Percentiles rank a stretch among this genome's conserved stretches.
Conservation (phyloP, 1,140 invertebrate species). For the Dendrolimus punctatus region DNA sequence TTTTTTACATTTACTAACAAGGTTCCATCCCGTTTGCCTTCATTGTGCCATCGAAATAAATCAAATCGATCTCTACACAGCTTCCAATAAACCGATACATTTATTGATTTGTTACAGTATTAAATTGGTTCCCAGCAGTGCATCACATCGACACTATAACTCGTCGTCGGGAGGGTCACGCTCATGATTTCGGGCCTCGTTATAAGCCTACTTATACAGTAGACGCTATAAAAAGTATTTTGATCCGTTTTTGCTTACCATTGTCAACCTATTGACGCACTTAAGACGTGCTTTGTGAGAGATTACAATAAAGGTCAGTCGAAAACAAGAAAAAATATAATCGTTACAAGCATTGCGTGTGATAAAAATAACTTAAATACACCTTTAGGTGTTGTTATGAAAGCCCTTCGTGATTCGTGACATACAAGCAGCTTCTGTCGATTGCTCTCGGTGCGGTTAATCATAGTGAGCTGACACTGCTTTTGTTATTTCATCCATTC, state of each 20-base stretch:
- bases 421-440: background rate
- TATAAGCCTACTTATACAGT: slow-evolving; percentile 21
- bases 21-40: slow-evolving; percentile 42
- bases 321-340: slow-evolving; percentile 1
- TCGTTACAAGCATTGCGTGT: background rate
- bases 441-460: slow-evolving; percentile 9
- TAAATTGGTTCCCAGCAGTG: slow-evolving; percentile 67
- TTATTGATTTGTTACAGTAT: slow-evolving; percentile 70
- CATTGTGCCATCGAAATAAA: slow-evolving; percentile 57
- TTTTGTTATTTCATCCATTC: slow-evolving; percentile 48
- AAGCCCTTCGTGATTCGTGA: background rate
- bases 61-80: slow-evolving; percentile 65
- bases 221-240: slow-evolving; percentile 17
- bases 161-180: slow-evolving; percentile 23
- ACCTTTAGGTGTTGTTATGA: no score
- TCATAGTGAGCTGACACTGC: slow-evolving; percentile 20
- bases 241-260: slow-evolving; percentile 17
- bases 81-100: slow-evolving; percentile 69
- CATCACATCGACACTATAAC: slow-evolving; percentile 43
- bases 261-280: slow-evolving; percentile 20
- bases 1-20: slow-evolving; percentile 69
- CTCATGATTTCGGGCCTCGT: slow-evolving; percentile 25
- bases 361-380: no score
- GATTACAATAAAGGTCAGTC: no score
- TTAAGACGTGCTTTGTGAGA: slow-evolving; percentile 16